A percentile compares a stretch with the other conserved stretches of the same genome.
Evolutionary conservation across 2,888 invertebrate species (phyloP).

Genomic region (Netelia inedita): DNA sequence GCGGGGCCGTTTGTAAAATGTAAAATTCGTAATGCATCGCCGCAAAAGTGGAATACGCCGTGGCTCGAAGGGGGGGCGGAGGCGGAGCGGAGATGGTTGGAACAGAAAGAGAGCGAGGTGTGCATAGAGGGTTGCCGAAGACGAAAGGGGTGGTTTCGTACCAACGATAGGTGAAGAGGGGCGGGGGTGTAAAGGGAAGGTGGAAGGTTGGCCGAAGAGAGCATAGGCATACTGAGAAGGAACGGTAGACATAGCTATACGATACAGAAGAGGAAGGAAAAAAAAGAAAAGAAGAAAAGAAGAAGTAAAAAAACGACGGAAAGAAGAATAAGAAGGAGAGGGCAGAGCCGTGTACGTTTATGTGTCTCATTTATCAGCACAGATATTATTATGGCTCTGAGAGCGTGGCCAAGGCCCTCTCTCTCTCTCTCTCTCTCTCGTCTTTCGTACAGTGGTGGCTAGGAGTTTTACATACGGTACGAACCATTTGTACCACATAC

Average conservation of each 20-base stretch:
- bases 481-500: slow-evolving; percentile 81
- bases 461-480: slow-evolving; percentile 83
- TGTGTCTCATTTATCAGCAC: slow-evolving; percentile 84
- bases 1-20: slow-evolving; percentile 82
- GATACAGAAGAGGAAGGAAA: slow-evolving; percentile 8
- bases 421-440: slow-evolving; percentile 63
- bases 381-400: slow-evolving; percentile 83
- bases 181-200: slow-evolving; percentile 54
- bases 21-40: slow-evolving; percentile 84
- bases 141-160: slow-evolving; percentile 65
- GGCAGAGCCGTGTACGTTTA: slow-evolving; percentile 82
- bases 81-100: slow-evolving; percentile 53
- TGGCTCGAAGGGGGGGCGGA: slow-evolving; percentile 77
- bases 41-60: slow-evolving; percentile 83
- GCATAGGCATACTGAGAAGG: slow-evolving; percentile 43
- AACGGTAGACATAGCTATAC: slow-evolving; percentile 45
- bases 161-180: slow-evolving; percentile 59
- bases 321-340: slow-evolving; percentile 50
- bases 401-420: slow-evolving; percentile 72
- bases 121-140: slow-evolving; percentile 55
- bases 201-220: slow-evolving; percentile 44
- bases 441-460: slow-evolving; percentile 76
- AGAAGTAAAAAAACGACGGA: slow-evolving; percentile 22
- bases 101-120: slow-evolving; percentile 60
- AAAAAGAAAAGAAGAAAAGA: slow-evolving; percentile 24